Conservation (phyloP, 2,113 vertebrate species). For the Nyctereutes procyonoides region DNA sequence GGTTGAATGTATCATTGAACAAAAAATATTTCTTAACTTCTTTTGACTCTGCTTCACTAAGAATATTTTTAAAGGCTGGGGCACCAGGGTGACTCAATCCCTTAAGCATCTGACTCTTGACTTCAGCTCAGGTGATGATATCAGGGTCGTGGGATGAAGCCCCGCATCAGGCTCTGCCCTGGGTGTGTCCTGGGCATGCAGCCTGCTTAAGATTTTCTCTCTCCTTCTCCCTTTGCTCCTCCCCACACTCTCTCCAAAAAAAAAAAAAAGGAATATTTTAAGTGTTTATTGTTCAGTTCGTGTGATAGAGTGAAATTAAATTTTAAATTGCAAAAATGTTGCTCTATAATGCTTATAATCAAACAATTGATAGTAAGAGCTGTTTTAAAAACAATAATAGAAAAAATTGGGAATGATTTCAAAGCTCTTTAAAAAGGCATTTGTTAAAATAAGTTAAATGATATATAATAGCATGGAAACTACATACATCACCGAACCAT, state of each 20-base stretch:
- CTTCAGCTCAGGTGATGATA: neutral
- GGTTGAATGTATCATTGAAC: neutral
- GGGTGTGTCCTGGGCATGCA: neutral
- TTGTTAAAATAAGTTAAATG: neutral
- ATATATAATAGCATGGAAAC: neutral
- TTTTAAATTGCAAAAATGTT: slow-evolving; percentile 20
- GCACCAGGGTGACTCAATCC: neutral
- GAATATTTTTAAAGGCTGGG: neutral
- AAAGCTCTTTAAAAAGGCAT: neutral
- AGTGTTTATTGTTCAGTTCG: neutral
- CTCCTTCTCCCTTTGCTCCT: neutral
- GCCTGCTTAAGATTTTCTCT: neutral
- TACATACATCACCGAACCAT: neutral
- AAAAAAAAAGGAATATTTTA: neutral
- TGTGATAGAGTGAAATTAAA: neutral
- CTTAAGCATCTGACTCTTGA: neutral
- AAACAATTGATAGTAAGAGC: neutral
- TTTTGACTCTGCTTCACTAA: neutral
- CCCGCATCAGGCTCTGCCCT: neutral
- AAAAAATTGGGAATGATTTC: neutral
- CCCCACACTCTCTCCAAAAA: neutral
- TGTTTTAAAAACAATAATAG: neutral
- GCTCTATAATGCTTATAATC: neutral
- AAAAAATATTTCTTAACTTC: neutral
- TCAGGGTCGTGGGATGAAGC: neutral